Conservation (phyloP, 2,113 vertebrate genomes). For the Myxocyprinus asiaticus region DNA sequence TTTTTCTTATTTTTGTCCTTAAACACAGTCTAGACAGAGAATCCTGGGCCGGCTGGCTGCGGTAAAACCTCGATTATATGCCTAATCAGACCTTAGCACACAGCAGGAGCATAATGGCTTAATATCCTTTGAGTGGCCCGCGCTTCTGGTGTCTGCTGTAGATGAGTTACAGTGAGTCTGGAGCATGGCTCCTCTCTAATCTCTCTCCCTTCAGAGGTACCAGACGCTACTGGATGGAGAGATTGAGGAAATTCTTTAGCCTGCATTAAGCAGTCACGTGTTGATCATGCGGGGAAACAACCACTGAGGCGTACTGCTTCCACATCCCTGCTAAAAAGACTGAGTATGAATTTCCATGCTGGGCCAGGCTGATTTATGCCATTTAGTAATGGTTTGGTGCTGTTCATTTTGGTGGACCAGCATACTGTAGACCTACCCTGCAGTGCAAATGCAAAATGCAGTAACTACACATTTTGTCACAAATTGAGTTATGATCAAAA, state of each 20-base stretch:
- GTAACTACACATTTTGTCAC: too few relatives aligned
- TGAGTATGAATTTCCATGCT: too few relatives aligned
- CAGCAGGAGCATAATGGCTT: constrained; percentile 42
- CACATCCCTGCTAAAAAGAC: too few relatives aligned
- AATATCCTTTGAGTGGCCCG: constrained; percentile 39
- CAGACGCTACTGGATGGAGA: neutral
- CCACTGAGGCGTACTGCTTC: too few relatives aligned
- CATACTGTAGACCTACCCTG: too few relatives aligned
- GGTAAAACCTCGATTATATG: constrained; percentile 47
- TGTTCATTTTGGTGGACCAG: too few relatives aligned
- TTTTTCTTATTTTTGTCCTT: constrained; percentile 32
- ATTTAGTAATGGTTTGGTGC: too few relatives aligned
- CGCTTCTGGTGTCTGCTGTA: constrained; percentile 19
- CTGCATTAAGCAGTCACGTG: neutral
- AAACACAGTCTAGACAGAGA: constrained; percentile 45
- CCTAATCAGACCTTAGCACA: constrained; percentile 55
- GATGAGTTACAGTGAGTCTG: neutral
- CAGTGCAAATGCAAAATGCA: too few relatives aligned
- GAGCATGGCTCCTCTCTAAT: constrained; percentile 7
- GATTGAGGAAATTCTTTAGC: constrained; percentile 35
- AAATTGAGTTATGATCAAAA: too few relatives aligned
- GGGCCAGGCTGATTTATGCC: too few relatives aligned
- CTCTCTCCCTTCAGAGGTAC: constrained; percentile 8
- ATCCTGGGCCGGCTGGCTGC: constrained; percentile 46
- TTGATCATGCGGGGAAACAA: neutral